Evolutionary conservation across 2,888 invertebrate species (phyloP).

Genomic region (Drosophila fungiperda): DNA sequence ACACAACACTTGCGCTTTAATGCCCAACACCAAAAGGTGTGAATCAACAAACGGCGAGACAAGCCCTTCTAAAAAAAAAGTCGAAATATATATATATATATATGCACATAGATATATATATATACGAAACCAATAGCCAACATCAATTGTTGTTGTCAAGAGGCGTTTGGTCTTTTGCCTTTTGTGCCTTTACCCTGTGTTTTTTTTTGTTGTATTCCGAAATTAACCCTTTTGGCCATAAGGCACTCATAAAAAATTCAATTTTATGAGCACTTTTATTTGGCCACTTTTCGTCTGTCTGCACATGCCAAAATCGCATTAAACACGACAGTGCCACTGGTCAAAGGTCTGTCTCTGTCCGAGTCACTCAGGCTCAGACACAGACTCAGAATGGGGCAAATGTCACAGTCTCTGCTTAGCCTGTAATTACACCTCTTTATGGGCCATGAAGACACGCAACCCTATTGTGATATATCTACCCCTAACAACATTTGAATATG

Average conservation of each 20-base stretch:
- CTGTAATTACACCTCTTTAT: conserved; percentile 40
- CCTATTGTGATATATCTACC: conserved; percentile 6
- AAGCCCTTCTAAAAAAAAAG: background rate
- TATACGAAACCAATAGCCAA: conserved; percentile 31
- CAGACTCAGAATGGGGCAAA: conserved; percentile 3
- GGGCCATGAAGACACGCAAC: conserved; percentile 34
- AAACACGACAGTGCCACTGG: conserved; percentile 46
- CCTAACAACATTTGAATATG: background rate
- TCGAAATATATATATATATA: background rate
- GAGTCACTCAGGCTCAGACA: conserved; percentile 40
- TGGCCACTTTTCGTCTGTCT: conserved; percentile 66
- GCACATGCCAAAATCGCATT: conserved; percentile 68
- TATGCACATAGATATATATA: background rate
- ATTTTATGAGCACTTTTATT: conserved; percentile 79
- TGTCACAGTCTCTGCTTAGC: conserved; percentile 34
- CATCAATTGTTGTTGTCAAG: conserved; percentile 22
- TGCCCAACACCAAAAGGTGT: conserved; percentile 65
- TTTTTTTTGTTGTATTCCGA: conserved; percentile 28
- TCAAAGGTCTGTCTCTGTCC: conserved; percentile 44
- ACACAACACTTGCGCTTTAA: background rate
- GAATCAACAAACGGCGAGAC: conserved; percentile 73
- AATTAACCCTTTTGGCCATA: conserved; percentile 71
- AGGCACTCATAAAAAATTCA: conserved; percentile 78
- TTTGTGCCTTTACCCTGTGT: conserved; percentile 21
- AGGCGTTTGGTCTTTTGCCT: conserved; percentile 47